phyloP scores from a whole-genome alignment of 2,888 invertebrate species.

The Caenorhabditis sulstoni region DNA sequence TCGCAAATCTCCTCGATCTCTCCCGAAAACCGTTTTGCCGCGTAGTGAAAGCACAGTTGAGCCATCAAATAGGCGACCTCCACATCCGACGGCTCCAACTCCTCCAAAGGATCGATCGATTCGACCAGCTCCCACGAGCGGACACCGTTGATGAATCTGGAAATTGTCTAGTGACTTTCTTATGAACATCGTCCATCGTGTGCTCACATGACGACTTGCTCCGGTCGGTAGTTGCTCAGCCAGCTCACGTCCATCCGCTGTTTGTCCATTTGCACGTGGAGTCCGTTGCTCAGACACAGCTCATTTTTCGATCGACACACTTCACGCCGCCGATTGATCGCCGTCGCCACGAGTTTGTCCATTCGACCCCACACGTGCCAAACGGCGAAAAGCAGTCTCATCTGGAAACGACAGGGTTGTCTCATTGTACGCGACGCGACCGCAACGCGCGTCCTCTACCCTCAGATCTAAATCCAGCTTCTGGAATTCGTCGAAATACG shows the following conservation, averaged over 20 bases:
- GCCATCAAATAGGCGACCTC: conserved; percentile 54
- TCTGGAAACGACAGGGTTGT: too few relatives aligned
- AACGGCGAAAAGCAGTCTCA: conserved; percentile 14
- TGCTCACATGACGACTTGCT: conserved; percentile 24
- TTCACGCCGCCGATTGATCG: conserved; percentile 26
- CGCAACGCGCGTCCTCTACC: conserved; percentile 1
- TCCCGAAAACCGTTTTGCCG: conserved; percentile 37
- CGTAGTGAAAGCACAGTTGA: conserved; percentile 54
- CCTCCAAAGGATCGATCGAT: conserved; percentile 31
- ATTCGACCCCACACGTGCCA: conserved; percentile 44
- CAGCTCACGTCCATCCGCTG: conserved; percentile 30
- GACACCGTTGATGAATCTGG: conserved; percentile 41
- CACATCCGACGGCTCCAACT: conserved; percentile 32
- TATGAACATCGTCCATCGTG: not conserved
- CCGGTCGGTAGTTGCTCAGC: conserved; percentile 34
- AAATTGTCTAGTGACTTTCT: too few relatives aligned
- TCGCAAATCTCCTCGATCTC: conserved; percentile 33
- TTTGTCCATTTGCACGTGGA: conserved; percentile 20
- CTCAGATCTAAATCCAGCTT: conserved; percentile 9
- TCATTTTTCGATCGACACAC: conserved; percentile 17
- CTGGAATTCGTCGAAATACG: conserved; percentile 43
- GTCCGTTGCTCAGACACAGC: conserved; percentile 24
- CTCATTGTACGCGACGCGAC: too few relatives aligned
- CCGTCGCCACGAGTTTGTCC: conserved; percentile 27
- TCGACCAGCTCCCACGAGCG: conserved; percentile 23